Base-by-base conservation (phyloP, 2,797 vertebrate species). In the Coregonus ussuriensis region DNA sequence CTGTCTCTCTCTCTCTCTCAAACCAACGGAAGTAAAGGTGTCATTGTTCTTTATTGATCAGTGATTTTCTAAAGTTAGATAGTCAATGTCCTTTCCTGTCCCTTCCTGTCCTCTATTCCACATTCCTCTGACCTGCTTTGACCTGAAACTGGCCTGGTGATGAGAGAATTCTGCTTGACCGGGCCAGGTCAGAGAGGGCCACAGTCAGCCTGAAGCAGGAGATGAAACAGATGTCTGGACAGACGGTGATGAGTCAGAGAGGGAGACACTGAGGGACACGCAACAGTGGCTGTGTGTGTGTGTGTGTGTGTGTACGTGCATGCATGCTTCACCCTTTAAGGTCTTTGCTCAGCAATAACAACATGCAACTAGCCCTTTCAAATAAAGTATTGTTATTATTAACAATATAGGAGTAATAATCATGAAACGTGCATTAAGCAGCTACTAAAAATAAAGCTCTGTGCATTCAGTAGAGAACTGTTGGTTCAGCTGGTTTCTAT, bases 351-450 rank as follows among this genome's bases (percentile, higher is more conserved):
- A 33, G 21, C 11, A 14, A 65, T 6, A 47, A 25, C n/a, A 47
- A 65, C 13, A 65, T n/a, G 13, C 7, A 41, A 31, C 59, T 41
- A 37, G 35, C 33, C 13, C 16, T 31, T 63, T 35, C 7, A 63
- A 37, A 56, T 33, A 53, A 16, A 54, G 7, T 33, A 31, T 29
- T 25, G 2, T 31, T 72, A 53, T 41, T 14, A 71, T 73, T 72
- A 41, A 41, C 41, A 6, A 41, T 59, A 71, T 11, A 71, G 13
- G 41, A 15, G 1, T 74, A 68, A 84, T 56, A 79, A 29, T 47
- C 18, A 72, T 70, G 33, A 77, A 77, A 74, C 25, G 29, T 73
- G 25, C 41, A 59, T 72, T 4, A 16, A 74, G 65, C 7, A 52
- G 29, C 31, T 52, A 21, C 63, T 14, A 35, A 67, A 4, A 54